Base-by-base conservation (phyloP, 2,888 invertebrate genomes). In the Phania funesta region DNA sequence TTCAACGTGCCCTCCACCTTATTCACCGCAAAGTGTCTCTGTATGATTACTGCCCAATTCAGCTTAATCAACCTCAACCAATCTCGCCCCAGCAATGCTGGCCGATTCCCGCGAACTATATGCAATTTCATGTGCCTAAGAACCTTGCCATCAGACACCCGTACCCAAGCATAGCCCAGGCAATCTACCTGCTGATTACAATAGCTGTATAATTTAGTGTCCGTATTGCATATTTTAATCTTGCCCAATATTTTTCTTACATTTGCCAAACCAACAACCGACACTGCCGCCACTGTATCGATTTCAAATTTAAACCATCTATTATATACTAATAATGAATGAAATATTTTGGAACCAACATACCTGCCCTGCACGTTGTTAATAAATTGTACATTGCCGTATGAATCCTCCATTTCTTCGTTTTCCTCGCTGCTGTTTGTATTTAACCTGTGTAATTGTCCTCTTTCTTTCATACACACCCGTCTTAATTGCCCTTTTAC, bases 1-100 rank as follows among this genome's bases (percentile, higher is more conserved):
- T n/a, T n/a, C n/a, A n/a, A n/a, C n/a, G n/a, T n/a, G n/a, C n/a
- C n/a, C n/a, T n/a, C n/a, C n/a, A n/a, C n/a, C n/a, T n/a, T n/a
- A n/a, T n/a, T n/a, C n/a, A n/a, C n/a, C n/a, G n/a, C n/a, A n/a
- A n/a, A n/a, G n/a, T n/a, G n/a, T n/a, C n/a, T n/a, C n/a, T n/a
- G n/a, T n/a, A n/a, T n/a, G n/a, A n/a, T n/a, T n/a, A n/a, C n/a
- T n/a, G n/a, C n/a, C n/a, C n/a, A n/a, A n/a, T n/a, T n/a, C n/a
- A n/a, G n/a, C n/a, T n/a, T n/a, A n/a, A n/a, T n/a, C n/a, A n/a
- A n/a, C n/a, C 80, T 65, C 18, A 83, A 32, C 82, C 75, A 84
- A 46, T 84, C 80, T 16, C 83, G 54, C 18, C 83, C 83, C 35
- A 84, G 73, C n/a, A 84, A 22, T 9, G 81, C 75, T 13, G 54